phyloP scores from a whole-genome alignment of 2,113 vertebrate genomes.

The Setophaga kirtlandii region DNA sequence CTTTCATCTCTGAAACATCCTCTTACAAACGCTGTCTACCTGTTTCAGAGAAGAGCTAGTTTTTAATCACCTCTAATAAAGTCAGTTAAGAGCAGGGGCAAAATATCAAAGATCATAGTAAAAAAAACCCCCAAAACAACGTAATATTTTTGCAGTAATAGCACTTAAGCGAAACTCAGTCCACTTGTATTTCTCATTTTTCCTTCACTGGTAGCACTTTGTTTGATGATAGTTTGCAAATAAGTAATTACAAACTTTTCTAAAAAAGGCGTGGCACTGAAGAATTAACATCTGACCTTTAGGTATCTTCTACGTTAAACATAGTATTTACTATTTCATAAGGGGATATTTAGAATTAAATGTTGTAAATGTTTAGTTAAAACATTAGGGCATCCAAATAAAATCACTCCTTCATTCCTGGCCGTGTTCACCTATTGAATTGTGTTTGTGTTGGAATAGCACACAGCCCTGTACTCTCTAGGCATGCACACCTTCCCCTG shows the following conservation, averaged over 20 bases:
- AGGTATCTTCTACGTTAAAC: not conserved
- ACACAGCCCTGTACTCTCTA: not conserved
- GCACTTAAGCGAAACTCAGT: not conserved
- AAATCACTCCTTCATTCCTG: not conserved
- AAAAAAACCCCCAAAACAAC: not conserved
- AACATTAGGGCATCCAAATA: not conserved
- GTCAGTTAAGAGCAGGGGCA: not conserved
- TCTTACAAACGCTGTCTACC: fast-evolving
- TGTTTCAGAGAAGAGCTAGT: not conserved
- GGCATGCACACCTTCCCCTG: not conserved
- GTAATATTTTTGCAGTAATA: not conserved
- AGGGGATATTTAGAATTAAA: not conserved
- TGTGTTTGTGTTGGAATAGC: not conserved
- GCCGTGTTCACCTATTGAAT: fast-evolving
- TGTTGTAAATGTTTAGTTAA: not conserved
- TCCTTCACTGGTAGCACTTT: not conserved
- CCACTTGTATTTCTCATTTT: not conserved
- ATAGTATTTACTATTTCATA: not conserved
- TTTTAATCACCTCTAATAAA: not conserved
- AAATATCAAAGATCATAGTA: not conserved
- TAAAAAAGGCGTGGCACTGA: not conserved
- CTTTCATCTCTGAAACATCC: not conserved
- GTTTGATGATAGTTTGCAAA: not conserved
- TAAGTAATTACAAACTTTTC: not conserved
- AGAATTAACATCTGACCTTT: not conserved